Evolutionary conservation across 2,113 vertebrate genomes (phyloP), one percentile per base, ranked within the genome.

Genomic region (Oriolus oriolus): DNA sequence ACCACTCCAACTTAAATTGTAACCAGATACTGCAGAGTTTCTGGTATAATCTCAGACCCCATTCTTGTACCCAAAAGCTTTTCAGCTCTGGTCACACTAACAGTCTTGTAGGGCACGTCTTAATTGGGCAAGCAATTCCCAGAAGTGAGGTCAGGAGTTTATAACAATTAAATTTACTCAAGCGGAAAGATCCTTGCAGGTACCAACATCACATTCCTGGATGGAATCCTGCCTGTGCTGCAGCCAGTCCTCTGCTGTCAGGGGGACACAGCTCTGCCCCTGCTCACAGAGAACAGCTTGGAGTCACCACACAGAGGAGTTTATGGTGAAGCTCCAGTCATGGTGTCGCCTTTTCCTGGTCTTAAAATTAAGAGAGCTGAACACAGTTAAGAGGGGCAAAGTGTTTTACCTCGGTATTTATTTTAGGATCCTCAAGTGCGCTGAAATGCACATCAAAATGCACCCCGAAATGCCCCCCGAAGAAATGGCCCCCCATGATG

Each of bases 141-240:
- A 76, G 50, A 85, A 52, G 35, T 19, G 30, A 75, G 42, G 28
- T 41, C 76, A 53, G 79, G 87, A 52, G 49, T 77, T 76, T 28
- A 39, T 8, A 69, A 52, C 42, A 52, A 47, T 56, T 30, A 79
- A 93, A 79, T 16, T 53, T 80, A 52, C 8, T 60, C 49, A 35
- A 47, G 39, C 5, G 3, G 44, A 64, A 83, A 79, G 57, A 49
- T 20, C 24, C 35, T 88, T 35, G 27, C 63, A 89, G 71, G 53
- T 69, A 54, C 26, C 1, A 5, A n/a, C 15, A 37, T 22, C 57
- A 9, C 28, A 54, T 39, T 89, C 49, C 39, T 8, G 0, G 0
- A 9, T 39, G 79, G 75, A 54, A 56, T 75, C 57, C 52, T 84
- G 64, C 42, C 24, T 44, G 61, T 31, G 49, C 57, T 80, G 56